Evolutionary conservation across 2,888 invertebrate species (phyloP).

Genomic region (Scrobipalpa costella): DNA sequence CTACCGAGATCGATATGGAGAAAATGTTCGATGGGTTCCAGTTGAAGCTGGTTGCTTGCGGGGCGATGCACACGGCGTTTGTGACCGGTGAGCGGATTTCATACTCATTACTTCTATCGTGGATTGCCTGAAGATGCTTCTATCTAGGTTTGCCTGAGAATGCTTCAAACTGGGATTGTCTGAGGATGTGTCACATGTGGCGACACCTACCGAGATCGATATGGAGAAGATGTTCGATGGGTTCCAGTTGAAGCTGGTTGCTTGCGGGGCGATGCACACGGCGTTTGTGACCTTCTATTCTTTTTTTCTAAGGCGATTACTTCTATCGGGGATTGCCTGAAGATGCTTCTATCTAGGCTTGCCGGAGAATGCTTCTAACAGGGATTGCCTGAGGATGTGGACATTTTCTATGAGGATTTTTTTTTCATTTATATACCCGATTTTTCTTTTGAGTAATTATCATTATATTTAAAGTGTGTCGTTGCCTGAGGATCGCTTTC

Average conservation of each 20-base stretch:
- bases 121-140: not conserved
- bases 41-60: constrained; percentile 82
- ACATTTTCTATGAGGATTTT: no score
- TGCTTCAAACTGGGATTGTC: constrained; percentile 41
- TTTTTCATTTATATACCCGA: no score
- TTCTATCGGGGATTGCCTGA: not conserved
- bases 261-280: constrained; percentile 87
- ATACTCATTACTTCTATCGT: not conserved
- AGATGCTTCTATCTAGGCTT: not conserved
- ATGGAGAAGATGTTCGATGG: constrained; percentile 79
- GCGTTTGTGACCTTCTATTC: constrained; percentile 84
- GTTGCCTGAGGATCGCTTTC: no score
- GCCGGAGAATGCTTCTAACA: no score
- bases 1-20: constrained; percentile 76
- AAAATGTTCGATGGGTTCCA: constrained; percentile 79
- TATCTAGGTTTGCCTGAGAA: not conserved
- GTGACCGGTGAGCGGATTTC: constrained; percentile 80
- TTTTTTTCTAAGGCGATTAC: no score
- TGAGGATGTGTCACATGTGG: constrained; percentile 72
- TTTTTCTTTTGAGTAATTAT: no score
- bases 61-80: constrained; percentile 86
- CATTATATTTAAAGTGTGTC: no score
- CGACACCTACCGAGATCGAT: constrained; percentile 75
- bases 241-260: constrained; percentile 78
- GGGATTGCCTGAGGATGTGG: constrained; percentile 66